Evolutionary conservation across 2,113 vertebrate species (phyloP), one percentile per base, ranked within the genome.

Genomic region (Cyprinus carpio): DNA sequence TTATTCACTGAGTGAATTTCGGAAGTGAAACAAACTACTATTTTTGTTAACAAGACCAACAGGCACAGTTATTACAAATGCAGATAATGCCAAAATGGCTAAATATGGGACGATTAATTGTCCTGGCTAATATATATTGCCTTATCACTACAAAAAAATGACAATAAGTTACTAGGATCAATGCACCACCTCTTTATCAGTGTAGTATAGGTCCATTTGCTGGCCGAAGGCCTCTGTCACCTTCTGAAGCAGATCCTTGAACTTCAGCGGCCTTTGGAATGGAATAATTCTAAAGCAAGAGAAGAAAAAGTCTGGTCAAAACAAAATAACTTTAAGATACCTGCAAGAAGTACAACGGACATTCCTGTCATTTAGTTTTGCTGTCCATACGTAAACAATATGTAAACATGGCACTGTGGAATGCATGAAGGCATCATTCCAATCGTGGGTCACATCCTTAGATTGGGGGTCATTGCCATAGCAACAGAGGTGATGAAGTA

Each of bases 221-320:
- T 97, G 96, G 37, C 96, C 97, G 84, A 97, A 98, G 87, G 96
- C 96, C 90, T 98, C 97, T 0, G 94, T 96, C 88, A 96, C 96
- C 91, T 98, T 98, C 93, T 96, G 96, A 81, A 96, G 91, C 84
- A 98, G 95, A 77, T 97, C 96, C 89, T 95, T 97, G 91, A 97
- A 95, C 87, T 88, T 96, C 90, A 96, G 92, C 3, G 97, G 96
- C 90, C 96, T 96, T 90, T 95, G 94, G 87, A 98, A 97, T 12
- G 94, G 96, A 90, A 97, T 96, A 90, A 98, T 97, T 89, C 97
- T 98, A 91, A 7, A 25, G 23, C 34, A 87, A 80, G 78, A 40
- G 31, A 81, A 67, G 71, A 85, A 82, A 75, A 1, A 69, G 0
- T 3, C 25, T 27, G 18, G n/a, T 79, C 20, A 80, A 80, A 80